Evolutionary conservation across 2,113 vertebrate species (phyloP).

Genomic region (Odobenus rosmarus): DNA sequence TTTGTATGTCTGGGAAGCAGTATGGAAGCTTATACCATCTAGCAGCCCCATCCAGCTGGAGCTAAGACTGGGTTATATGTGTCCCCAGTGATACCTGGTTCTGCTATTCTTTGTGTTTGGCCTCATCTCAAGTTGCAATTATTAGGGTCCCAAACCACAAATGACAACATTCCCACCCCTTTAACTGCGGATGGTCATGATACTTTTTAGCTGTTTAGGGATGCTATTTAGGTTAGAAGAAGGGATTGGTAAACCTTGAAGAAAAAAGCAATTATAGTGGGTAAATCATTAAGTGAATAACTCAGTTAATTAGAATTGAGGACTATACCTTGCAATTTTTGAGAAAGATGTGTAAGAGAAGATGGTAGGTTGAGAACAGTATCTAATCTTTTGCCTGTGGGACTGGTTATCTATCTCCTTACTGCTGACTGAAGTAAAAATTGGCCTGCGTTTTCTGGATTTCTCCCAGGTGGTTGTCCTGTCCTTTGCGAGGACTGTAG

Average conservation of each 20-base stretch:
- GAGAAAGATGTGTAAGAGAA: background rate
- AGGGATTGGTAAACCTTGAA: background rate
- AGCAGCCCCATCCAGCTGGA: background rate
- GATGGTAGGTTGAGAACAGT: background rate
- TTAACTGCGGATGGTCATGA: background rate
- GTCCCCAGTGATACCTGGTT: background rate
- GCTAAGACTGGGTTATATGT: slow-evolving; percentile 26
- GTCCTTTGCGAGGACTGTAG: background rate
- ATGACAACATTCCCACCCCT: background rate
- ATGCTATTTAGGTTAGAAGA: slow-evolving; percentile 39
- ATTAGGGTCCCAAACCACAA: background rate
- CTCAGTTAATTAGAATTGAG: slow-evolving; percentile 28
- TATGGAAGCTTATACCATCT: background rate
- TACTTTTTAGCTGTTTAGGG: slow-evolving; percentile 29
- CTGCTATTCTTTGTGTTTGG: slow-evolving; percentile 43
- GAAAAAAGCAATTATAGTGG: slow-evolving; percentile 16
- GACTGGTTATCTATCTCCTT: background rate
- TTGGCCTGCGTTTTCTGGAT: background rate
- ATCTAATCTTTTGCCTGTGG: background rate
- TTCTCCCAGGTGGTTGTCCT: slow-evolving; percentile 24
- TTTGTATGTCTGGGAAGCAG: slow-evolving; percentile 31
- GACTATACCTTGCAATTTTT: slow-evolving; percentile 1
- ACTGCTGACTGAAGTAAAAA: slow-evolving; percentile 31
- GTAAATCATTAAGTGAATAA: slow-evolving; percentile 6
- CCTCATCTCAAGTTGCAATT: slow-evolving; percentile 18